Evolutionary conservation across 2,113 vertebrate species (phyloP), one percentile per base, ranked within the genome.

Genomic region (Sinosuthora webbiana): DNA sequence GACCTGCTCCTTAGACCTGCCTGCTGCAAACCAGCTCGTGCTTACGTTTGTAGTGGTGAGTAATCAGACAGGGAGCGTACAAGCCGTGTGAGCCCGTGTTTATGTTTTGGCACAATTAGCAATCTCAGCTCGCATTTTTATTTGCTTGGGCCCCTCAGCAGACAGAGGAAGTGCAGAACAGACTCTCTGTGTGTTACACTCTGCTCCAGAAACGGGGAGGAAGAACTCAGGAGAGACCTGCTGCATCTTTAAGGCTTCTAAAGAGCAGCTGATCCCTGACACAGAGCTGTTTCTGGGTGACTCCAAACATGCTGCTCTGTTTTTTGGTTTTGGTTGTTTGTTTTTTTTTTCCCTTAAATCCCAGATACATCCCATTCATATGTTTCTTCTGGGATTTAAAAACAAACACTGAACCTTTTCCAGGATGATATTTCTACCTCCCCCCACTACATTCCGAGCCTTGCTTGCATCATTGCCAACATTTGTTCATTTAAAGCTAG

Each of bases 331-430:
- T 41, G 41, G 20, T 52, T n/a, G n/a, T n/a, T n/a, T n/a, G 7
- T 19, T 39, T 52, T 23, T 33, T 35, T 56, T 71, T 67, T 52
- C 8, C 42, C 24, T 56, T 68, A 75, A 90, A 94, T 90, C 85
- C 64, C 71, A 68, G 52, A 39, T 77, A 83, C 85, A 90, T 81
- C 12, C 4, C 79, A 55, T 90, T 95, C 87, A 21, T 77, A 88
- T 83, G 71, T 92, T 95, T 83, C 76, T 92, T 83, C 79, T 68
- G 76, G 83, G 60, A 88, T 90, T 94, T 93, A 49, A 83, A 94
- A 92, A 92, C 88, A 96, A 96, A 93, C 88, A 90, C 82, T 95
- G 83, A 94, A 83, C 65, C 92, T 86, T 83, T 94, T 93, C 92
- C 83, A 95, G 83, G 71, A 84, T 90, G 87, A 63, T 94, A 74